These are phyloP conservation scores for Ennomos quercinarius DNA, from an alignment of 2,888 invertebrate species.

Conservation along the genomic window DNA sequence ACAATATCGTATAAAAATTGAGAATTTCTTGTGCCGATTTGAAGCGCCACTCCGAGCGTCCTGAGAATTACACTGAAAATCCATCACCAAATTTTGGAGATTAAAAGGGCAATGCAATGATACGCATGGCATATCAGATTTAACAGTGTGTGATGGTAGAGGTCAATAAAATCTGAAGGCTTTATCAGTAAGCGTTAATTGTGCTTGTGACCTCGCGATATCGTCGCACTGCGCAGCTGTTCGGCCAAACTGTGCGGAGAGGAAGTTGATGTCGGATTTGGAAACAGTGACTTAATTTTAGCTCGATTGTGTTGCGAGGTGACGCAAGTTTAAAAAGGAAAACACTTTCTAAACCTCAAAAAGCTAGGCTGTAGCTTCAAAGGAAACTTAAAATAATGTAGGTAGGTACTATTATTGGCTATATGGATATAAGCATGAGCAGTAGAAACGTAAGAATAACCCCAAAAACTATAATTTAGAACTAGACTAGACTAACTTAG, in stretches of 20 bases:
- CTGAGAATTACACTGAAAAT: too few relatives aligned
- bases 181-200: constrained; percentile 54
- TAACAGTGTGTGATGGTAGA: constrained; percentile 34
- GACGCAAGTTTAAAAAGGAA: constrained; percentile 9
- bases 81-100: too few relatives aligned
- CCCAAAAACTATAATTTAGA: too few relatives aligned
- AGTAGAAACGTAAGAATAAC: too few relatives aligned
- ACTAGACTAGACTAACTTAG: too few relatives aligned
- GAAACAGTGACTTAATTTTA: constrained; percentile 18
- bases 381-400: too few relatives aligned
- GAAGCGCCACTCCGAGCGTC: too few relatives aligned
- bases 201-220: constrained; percentile 58
- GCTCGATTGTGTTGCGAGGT: background rate
- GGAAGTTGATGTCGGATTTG: constrained; percentile 36
- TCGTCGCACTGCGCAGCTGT: constrained; percentile 67
- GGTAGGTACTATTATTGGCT: too few relatives aligned
- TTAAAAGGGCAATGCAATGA: constrained; percentile 28
- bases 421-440: too few relatives aligned
- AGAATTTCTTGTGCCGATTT: too few relatives aligned
- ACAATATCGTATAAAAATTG: too few relatives aligned
- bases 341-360: constrained; percentile 20
- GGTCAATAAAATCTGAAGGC: constrained; percentile 51
- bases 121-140: constrained; percentile 14
- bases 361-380: background rate
- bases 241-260: constrained; percentile 37